These are phyloP conservation scores for Antrozous pallidus DNA, from an alignment of 2,797 vertebrate genomes.

Conservation along the genomic window DNA sequence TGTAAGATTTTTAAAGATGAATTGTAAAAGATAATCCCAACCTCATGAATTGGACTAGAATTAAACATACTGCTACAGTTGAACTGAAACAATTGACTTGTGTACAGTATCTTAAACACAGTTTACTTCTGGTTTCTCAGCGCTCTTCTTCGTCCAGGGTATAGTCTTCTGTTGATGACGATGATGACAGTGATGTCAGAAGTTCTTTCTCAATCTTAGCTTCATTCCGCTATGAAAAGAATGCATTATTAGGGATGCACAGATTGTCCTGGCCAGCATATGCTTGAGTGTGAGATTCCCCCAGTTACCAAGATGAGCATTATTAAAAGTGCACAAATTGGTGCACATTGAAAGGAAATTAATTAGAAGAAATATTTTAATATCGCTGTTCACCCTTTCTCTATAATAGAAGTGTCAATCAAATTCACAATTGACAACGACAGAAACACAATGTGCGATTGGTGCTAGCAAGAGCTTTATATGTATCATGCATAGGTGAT, in stretches of 20 bases:
- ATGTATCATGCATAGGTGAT: too few relatives aligned
- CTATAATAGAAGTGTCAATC: too few relatives aligned
- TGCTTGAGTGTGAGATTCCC: background rate
- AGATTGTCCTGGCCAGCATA: background rate
- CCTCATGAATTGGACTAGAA: background rate
- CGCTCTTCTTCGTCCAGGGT: background rate
- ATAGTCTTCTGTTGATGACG: background rate
- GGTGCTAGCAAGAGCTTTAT: too few relatives aligned
- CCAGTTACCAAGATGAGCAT: background rate
- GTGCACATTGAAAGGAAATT: too few relatives aligned
- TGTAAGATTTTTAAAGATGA: conserved; percentile 55
- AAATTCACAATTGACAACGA: too few relatives aligned
- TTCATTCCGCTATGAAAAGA: conserved; percentile 47
- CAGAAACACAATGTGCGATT: too few relatives aligned
- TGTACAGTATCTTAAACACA: background rate
- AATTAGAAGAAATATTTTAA: too few relatives aligned
- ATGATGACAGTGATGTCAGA: background rate
- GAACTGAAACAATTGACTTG: background rate
- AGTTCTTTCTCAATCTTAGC: background rate
- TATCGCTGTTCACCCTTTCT: too few relatives aligned
- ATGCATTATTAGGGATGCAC: background rate
- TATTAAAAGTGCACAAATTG: background rate
- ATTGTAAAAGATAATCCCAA: conserved; percentile 34
- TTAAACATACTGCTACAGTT: conserved; percentile 36
- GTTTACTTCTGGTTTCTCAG: background rate